These are phyloP conservation scores for Limanda limanda DNA, from an alignment of 2,113 vertebrate genomes.

Conservation along the genomic window DNA sequence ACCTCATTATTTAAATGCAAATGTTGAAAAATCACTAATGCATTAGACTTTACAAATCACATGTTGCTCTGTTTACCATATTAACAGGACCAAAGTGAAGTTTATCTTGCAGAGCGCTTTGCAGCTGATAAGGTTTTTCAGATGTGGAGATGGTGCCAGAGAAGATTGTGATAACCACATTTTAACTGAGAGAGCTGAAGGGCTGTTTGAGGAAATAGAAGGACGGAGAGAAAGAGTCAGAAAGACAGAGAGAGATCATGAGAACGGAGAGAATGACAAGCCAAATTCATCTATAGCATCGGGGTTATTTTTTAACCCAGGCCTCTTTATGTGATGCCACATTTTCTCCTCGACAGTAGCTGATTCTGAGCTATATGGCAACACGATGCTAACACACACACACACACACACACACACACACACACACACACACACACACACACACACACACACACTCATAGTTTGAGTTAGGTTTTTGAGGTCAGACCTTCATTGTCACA, in stretches of 20 bases:
- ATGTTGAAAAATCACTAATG: not conserved
- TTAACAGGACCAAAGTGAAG: not conserved
- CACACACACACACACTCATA: not conserved
- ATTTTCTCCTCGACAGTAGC: constrained; percentile 40
- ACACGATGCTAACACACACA: constrained; percentile 13
- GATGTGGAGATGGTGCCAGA: not conserved
- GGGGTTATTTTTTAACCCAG: constrained; percentile 47
- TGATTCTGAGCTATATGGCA: constrained; percentile 61
- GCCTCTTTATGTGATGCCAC: constrained; percentile 3
- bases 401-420: no score
- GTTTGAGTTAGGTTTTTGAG: not conserved
- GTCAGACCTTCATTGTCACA: not conserved
- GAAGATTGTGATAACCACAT: not conserved
- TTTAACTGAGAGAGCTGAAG: not conserved
- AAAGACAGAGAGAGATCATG: not conserved
- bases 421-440: no score
- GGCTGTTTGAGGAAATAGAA: not conserved
- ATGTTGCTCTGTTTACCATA: not conserved
- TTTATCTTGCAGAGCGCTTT: constrained; percentile 15
- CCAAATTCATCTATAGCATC: not conserved
- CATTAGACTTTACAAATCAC: not conserved
- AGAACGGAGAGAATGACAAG: constrained; percentile 2
- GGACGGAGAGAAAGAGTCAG: not conserved
- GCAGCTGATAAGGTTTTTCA: constrained; percentile 2
- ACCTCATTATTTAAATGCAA: not conserved